A percentile compares a stretch with the other conserved stretches of the same genome.
These are phyloP conservation scores for Apocheima hispidaria DNA, from an alignment of 2,888 invertebrate genomes.

Conservation along the genomic window DNA sequence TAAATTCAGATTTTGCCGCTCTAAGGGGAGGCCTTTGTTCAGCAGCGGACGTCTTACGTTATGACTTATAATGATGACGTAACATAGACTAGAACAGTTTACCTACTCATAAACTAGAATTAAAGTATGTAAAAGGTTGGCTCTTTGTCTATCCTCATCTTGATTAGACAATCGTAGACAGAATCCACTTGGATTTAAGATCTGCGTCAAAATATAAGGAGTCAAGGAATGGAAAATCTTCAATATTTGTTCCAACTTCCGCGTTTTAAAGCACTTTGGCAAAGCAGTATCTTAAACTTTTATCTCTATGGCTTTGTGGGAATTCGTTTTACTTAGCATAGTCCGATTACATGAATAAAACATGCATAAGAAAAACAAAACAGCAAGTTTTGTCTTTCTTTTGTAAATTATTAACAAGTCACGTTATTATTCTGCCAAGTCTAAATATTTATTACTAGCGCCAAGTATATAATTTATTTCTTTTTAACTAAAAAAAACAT, in stretches of 20 bases:
- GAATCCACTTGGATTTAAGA: conserved; percentile 30
- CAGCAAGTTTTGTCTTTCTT: not conserved
- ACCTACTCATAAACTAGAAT: not conserved
- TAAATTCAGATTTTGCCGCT: too few relatives aligned
- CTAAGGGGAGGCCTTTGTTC: too few relatives aligned
- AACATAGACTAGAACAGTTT: not conserved
- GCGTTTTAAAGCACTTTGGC: conserved; percentile 21
- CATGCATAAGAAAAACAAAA: not conserved
- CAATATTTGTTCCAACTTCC: conserved; percentile 22
- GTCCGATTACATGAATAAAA: conserved; percentile 10
- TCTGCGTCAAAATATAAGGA: conserved; percentile 31
- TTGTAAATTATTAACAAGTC: not conserved
- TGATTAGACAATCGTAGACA: conserved; percentile 32
- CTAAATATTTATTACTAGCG: too few relatives aligned
- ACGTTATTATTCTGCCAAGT: too few relatives aligned
- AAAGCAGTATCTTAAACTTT: conserved; percentile 17
- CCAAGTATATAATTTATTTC: too few relatives aligned
- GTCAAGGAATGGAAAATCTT: conserved; percentile 30
- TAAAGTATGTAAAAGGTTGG: not conserved
- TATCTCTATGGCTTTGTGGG: conserved; percentile 10
- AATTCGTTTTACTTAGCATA: conserved; percentile 3
- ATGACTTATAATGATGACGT: too few relatives aligned
- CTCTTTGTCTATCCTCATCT: conserved; percentile 32
- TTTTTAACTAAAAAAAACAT: too few relatives aligned
- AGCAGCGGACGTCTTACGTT: too few relatives aligned